A percentile compares a stretch with the other conserved stretches of the same genome.
These are phyloP conservation scores for Pangasius larnaudii DNA, from an alignment of 2,797 vertebrate genomes.

Conservation along the genomic window DNA sequence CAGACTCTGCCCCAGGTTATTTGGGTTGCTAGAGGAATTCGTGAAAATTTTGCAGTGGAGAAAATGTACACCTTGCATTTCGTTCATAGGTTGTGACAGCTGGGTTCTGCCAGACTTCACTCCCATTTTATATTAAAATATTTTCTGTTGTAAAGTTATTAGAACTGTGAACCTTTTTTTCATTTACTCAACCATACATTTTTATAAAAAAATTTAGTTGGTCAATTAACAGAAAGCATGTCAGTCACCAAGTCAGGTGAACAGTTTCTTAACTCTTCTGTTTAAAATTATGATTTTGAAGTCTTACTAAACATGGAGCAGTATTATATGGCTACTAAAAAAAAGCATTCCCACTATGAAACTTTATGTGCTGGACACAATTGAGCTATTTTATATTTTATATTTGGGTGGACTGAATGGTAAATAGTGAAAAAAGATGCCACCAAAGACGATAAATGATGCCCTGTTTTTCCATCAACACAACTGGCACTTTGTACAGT, in stretches of 20 bases:
- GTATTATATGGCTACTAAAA: not conserved
- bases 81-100: not conserved
- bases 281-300: no score
- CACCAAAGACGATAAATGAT: not conserved
- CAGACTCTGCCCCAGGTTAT: constrained; percentile 16
- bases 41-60: not conserved
- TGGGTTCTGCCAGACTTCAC: not conserved
- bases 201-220: not conserved
- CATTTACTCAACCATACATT: not conserved
- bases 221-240: not conserved
- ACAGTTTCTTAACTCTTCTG: no score
- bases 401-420: not conserved
- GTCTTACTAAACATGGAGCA: not conserved
- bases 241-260: not conserved
- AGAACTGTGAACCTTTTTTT: not conserved
- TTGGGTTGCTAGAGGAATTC: not conserved
- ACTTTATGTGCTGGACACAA: not conserved
- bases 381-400: not conserved
- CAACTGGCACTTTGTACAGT: not conserved
- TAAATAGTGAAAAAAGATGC: not conserved
- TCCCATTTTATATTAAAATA: not conserved
- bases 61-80: not conserved
- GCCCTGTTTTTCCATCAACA: not conserved
- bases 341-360: not conserved
- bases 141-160: not conserved